Percentiles rank a stretch among this genome's conserved stretches.
These are phyloP conservation scores for Octonoba sinensis DNA, from an alignment of 2,888 invertebrate species.

Conservation along the genomic window DNA sequence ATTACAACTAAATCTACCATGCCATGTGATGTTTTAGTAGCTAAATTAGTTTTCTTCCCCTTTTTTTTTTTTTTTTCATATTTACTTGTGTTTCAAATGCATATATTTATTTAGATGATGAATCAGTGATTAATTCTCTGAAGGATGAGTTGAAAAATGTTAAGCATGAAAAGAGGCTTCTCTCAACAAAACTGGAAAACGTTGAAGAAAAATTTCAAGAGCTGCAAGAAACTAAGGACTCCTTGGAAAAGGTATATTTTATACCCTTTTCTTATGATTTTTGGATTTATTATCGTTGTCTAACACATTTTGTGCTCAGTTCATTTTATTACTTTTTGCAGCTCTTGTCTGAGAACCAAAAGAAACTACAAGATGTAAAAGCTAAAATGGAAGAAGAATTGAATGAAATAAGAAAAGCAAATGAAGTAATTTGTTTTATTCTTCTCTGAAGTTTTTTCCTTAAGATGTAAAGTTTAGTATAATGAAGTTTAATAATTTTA, in stretches of 20 bases:
- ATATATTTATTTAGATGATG: constrained; percentile 7
- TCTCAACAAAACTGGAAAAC: constrained; percentile 13
- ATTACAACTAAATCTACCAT: no score
- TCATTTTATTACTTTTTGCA: not conserved
- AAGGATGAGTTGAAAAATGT: constrained; percentile 14
- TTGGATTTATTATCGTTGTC: not conserved
- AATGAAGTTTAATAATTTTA: no score
- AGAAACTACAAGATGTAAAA: constrained; percentile 19
- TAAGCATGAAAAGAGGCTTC: constrained; percentile 4
- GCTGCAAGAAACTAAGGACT: constrained; percentile 14
- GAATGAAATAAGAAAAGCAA: constrained; percentile 11
- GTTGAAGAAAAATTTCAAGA: constrained; percentile 34
- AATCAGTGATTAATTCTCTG: constrained; percentile 1
- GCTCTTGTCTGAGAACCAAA: constrained; percentile 23
- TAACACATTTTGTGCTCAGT: not conserved
- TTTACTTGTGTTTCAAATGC: not conserved
- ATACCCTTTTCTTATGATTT: not conserved
- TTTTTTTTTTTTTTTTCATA: not conserved
- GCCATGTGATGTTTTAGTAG: no score
- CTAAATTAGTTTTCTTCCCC: no score
- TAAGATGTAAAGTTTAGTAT: no score
- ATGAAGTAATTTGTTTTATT: constrained; percentile 14
- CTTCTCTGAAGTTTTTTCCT: no score
- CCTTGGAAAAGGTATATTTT: constrained; percentile 26
- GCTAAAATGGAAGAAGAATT: constrained; percentile 4